Conservation (phyloP, 2,888 invertebrate species). For the Neuroscelio doddi region DNA sequence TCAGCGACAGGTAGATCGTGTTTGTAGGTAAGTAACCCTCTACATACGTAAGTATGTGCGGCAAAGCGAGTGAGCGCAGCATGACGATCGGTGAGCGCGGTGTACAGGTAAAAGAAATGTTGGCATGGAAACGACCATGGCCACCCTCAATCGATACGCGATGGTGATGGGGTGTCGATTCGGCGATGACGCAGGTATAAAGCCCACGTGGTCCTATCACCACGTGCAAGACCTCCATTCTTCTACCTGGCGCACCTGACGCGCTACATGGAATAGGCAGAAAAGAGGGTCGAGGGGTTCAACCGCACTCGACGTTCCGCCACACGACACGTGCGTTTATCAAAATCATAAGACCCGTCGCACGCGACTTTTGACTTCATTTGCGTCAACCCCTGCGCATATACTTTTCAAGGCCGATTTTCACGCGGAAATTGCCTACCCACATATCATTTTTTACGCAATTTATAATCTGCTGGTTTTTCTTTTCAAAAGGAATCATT, state of each 20-base stretch:
- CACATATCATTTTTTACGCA: not conserved
- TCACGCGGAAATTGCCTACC: not conserved
- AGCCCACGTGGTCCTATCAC: slow-evolving; percentile 71
- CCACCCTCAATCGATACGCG: slow-evolving; percentile 71
- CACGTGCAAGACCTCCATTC: slow-evolving; percentile 67
- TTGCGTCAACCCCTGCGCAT: slow-evolving; percentile 1
- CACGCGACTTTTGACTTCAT: slow-evolving; percentile 1
- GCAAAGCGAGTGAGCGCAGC: slow-evolving; percentile 4
- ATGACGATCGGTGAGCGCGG: slow-evolving; percentile 43
- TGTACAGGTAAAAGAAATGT: slow-evolving; percentile 70
- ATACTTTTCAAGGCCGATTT: not conserved
- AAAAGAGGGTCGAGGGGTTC: not conserved
- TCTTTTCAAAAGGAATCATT: too few relatives aligned
- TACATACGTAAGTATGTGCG: not conserved
- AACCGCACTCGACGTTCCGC: slow-evolving; percentile 2
- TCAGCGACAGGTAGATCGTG: too few relatives aligned
- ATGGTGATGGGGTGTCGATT: slow-evolving; percentile 62
- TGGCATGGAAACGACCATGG: slow-evolving; percentile 71
- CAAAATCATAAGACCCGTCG: slow-evolving; percentile 7
- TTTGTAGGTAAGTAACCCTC: too few relatives aligned
- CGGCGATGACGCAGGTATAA: slow-evolving; percentile 66
- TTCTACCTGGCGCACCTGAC: slow-evolving; percentile 46
- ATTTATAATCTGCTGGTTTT: too few relatives aligned
- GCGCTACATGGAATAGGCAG: slow-evolving; percentile 1
- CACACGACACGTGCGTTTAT: slow-evolving; percentile 27